Percentiles rank a stretch among this genome's conserved stretches.
phyloP scores from a whole-genome alignment of 1,140 invertebrate genomes.

The Vanessa tameamea region DNA sequence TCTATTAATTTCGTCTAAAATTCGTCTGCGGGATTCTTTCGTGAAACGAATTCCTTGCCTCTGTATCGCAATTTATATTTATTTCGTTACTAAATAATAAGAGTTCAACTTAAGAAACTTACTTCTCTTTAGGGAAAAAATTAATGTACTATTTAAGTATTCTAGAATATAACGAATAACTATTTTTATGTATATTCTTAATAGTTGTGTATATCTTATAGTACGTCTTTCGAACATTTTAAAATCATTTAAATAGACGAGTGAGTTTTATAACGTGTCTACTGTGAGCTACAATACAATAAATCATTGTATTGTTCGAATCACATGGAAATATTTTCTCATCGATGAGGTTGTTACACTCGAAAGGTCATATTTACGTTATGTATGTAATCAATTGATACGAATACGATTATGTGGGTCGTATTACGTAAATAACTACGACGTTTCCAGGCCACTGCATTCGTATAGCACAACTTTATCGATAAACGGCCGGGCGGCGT shows the following conservation, averaged over 20 bases:
- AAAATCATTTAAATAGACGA: background rate
- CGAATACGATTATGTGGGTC: conserved; percentile 48
- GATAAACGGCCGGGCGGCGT: conserved; percentile 58
- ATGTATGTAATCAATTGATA: conserved; percentile 51
- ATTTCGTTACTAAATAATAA: too few species aligned
- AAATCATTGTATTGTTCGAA: conserved; percentile 15
- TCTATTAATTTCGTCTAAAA: too few species aligned
- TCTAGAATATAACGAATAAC: too few species aligned
- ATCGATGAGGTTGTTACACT: conserved; percentile 27
- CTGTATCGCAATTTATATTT: too few species aligned
- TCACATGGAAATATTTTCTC: conserved; percentile 15
- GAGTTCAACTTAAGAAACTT: too few species aligned
- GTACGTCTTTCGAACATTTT: background rate
- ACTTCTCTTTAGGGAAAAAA: too few species aligned
- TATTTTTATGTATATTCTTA: too few species aligned
- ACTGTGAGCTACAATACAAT: background rate
- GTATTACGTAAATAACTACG: conserved; percentile 57
- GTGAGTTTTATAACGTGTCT: conserved; percentile 6
- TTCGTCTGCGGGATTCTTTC: too few species aligned
- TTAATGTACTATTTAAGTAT: too few species aligned
- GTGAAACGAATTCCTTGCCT: too few species aligned
- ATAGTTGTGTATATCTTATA: too few species aligned
- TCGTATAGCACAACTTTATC: conserved; percentile 66
- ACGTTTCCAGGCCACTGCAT: conserved; percentile 62
- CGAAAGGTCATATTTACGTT: conserved; percentile 54